These are phyloP conservation scores for Neoitamus cyanurus DNA, from an alignment of 2,888 invertebrate species.

Conservation along the genomic window DNA sequence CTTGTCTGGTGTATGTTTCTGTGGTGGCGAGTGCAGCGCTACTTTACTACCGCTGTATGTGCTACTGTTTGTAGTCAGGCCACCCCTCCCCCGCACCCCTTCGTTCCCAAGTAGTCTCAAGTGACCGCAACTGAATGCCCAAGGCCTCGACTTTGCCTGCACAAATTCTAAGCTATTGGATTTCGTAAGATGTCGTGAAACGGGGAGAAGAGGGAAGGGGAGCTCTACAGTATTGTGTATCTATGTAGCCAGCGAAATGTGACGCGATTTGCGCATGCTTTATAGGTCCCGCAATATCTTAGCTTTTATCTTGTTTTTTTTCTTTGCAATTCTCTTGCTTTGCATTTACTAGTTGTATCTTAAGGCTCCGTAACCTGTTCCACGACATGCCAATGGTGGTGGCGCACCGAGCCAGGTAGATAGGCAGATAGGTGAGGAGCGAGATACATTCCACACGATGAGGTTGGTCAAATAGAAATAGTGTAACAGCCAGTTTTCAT, in stretches of 20 bases:
- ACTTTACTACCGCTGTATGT: background rate
- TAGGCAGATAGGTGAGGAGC: background rate
- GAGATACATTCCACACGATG: background rate
- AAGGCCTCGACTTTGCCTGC: slow-evolving; percentile 7
- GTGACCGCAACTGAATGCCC: slow-evolving; percentile 12
- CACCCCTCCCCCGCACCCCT: background rate
- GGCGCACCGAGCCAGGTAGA: background rate
- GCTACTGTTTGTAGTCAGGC: background rate
- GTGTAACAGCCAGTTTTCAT: background rate
- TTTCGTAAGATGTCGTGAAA: background rate
- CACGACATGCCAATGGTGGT: background rate
- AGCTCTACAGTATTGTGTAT: background rate
- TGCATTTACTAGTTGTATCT: background rate
- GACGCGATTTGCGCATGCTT: slow-evolving; percentile 1
- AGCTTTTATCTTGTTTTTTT: background rate
- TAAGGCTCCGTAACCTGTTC: background rate
- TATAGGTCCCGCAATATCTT: background rate
- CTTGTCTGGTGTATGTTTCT: background rate
- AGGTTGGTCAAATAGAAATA: background rate
- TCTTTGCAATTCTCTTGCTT: background rate
- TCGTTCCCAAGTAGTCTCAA: background rate
- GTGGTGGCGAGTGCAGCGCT: background rate
- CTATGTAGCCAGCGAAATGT: background rate
- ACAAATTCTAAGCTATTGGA: background rate
- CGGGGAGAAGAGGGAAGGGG: background rate